phyloP scores from a whole-genome alignment of 64 coral and sea anemone genomes.

The Hydrozoanthus tunicans region DNA sequence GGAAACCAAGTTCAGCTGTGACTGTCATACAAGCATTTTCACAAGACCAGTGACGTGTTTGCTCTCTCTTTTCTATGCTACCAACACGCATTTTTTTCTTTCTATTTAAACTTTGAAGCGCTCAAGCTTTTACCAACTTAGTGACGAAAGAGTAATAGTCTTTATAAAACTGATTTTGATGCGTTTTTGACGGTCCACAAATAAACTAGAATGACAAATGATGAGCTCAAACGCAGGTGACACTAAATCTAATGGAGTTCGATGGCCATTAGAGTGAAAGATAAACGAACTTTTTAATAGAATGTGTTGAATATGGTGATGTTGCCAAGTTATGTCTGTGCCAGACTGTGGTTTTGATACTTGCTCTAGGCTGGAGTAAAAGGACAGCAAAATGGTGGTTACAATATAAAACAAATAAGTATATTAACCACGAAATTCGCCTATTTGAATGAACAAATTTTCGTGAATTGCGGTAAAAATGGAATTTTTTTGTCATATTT shows the following conservation, averaged over 20 bases:
- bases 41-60: background rate
- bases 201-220: background rate
- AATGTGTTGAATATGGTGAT: background rate
- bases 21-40: background rate
- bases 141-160: background rate
- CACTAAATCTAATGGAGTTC: background rate
- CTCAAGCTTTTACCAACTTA: background rate
- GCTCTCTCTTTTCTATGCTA: background rate
- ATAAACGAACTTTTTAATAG: background rate
- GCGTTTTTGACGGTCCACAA: background rate
- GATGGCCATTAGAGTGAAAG: background rate
- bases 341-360: background rate
- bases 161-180: background rate
- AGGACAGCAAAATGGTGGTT: background rate
- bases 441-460: background rate
- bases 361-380: background rate
- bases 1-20: constrained; percentile 30
- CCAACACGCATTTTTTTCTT: background rate
- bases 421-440: background rate
- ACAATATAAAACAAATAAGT: background rate
- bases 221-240: background rate
- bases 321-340: background rate
- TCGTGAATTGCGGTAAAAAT: background rate
- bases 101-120: background rate
- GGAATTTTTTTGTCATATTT: background rate